These are phyloP conservation scores for Eremobia ochroleuca DNA, from an alignment of 2,888 invertebrate species.

Conservation along the genomic window DNA sequence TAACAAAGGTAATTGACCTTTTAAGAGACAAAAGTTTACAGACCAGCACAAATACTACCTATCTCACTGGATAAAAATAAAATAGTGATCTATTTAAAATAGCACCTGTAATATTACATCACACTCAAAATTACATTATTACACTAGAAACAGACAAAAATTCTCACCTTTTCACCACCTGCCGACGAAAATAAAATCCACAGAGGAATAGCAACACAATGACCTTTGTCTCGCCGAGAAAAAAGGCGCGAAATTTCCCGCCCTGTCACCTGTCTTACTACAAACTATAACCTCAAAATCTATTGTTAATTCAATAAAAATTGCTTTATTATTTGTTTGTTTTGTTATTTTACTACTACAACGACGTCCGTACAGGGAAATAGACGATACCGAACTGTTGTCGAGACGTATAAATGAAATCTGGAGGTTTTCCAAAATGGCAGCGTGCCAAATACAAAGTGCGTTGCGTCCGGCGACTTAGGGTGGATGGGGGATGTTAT, in stretches of 20 bases:
- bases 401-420: constrained; percentile 67
- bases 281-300: constrained; percentile 68
- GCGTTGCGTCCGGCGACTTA: constrained; percentile 69
- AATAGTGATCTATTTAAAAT: constrained; percentile 4
- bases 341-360: constrained; percentile 63
- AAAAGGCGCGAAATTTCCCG: constrained; percentile 68
- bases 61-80: constrained; percentile 11
- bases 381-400: constrained; percentile 81
- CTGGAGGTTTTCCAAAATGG: constrained; percentile 89
- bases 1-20: constrained; percentile 11
- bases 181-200: constrained; percentile 57
- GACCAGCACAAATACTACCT: background rate
- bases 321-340: constrained; percentile 58
- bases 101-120: constrained; percentile 36
- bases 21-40: constrained; percentile 16
- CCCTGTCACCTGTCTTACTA: constrained; percentile 67
- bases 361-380: constrained; percentile 78
- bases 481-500: constrained; percentile 69
- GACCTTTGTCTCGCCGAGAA: constrained; percentile 66
- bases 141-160: constrained; percentile 35
- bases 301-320: constrained; percentile 47
- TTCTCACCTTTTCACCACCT: constrained; percentile 63
- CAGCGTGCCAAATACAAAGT: constrained; percentile 90
- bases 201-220: constrained; percentile 63
- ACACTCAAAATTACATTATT: constrained; percentile 27